Evolutionary conservation across 2,797 vertebrate genomes (phyloP), one percentile per base, ranked within the genome.

Genomic region (Gadopsis bispinosus): DNA sequence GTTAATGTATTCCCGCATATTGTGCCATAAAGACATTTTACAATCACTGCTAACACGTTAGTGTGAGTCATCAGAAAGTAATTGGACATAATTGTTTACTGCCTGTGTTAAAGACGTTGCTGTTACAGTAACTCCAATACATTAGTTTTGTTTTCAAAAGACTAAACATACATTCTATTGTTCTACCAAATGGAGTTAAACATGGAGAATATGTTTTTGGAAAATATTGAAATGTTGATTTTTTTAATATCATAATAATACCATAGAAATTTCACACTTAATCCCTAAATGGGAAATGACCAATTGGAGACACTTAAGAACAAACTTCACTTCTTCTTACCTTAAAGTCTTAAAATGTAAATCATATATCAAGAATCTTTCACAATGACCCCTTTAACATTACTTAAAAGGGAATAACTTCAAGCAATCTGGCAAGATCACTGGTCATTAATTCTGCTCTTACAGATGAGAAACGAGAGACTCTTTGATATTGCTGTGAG

Each of bases 401-500:
- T 54, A 73, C 67, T 5, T 71, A 69, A 81, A 79, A 70, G 51
- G 35, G 56, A 17, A 53, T 65, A 39, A 59, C 54, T 78, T 70
- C 20, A 74, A 66, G 75, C 53, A 14, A 20, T 75, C 43, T 61
- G 59, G 50, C 58, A 73, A 77, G 79, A 70, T 83, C 76, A 73
- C 31, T 26, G 75, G 77, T 85, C 71, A 77, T 86, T 87, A 73
- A 87, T 80, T 80, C 58, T 76, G 64, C 69, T 58, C 41, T 48
- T 53, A 67, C 53, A 81, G 69, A 80, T 33, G 67, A 84, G 64
- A 74, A 75, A 79, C 29, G 43, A 76, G 37, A 83, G 72, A 66
- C 29, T 62, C 75, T 83, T 87, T 82, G 87, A 88, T 84, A 81
- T 83, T 72, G 35, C 74, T 62, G 29, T 41, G 73, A 79, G 80